Conservation (phyloP, 2,113 vertebrate species). For the Pseudonaja textilis region DNA sequence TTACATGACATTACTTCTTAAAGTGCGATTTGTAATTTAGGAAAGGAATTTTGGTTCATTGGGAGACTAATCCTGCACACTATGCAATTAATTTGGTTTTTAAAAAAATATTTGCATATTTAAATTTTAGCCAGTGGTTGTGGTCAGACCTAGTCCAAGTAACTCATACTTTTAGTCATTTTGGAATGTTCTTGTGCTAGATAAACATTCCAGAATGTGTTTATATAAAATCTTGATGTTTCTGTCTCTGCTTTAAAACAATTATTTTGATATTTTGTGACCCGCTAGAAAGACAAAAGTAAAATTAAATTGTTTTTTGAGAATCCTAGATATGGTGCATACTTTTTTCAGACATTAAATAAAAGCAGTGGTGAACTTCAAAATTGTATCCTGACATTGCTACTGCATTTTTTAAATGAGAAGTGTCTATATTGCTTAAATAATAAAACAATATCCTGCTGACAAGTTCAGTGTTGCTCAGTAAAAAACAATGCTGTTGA, state of each 20-base stretch:
- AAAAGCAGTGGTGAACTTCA: background rate
- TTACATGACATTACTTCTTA: conserved; percentile 1
- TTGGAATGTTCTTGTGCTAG: conserved; percentile 49
- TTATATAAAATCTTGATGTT: conserved; percentile 23
- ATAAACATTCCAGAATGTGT: conserved; percentile 43
- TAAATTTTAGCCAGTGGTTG: conserved; percentile 33
- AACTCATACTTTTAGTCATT: conserved; percentile 36
- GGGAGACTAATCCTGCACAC: background rate
- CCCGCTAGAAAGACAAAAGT: background rate
- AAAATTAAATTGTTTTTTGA: background rate
- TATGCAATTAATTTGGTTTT: background rate
- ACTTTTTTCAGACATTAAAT: conserved; percentile 6
- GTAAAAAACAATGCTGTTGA: background rate
- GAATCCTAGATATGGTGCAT: background rate
- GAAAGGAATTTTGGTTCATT: conserved; percentile 6
- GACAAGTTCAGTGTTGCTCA: background rate
- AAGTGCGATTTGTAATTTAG: background rate
- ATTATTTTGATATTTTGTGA: conserved; percentile 1
- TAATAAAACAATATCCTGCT: background rate
- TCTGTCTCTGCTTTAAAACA: background rate
- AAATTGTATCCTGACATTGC: background rate
- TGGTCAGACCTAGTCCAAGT: conserved; percentile 39
- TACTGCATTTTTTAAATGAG: background rate
- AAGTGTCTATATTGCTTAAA: background rate
- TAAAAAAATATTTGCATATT: conserved; percentile 18